Evolutionary conservation across 2,113 vertebrate species (phyloP), one percentile per base, ranked within the genome.

Genomic region (Alectura lathami): DNA sequence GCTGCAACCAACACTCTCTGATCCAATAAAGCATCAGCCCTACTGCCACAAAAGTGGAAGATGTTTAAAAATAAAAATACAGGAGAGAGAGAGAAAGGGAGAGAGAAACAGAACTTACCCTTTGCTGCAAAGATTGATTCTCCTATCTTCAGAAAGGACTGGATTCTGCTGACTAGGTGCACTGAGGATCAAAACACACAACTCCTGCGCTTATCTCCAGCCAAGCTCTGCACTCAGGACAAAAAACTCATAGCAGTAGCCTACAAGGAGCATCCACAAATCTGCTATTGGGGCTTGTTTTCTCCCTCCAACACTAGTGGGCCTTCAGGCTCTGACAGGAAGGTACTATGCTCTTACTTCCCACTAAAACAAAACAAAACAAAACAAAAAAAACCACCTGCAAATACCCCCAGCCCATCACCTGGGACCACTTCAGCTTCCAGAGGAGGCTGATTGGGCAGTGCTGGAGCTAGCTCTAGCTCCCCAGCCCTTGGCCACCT

Each of bases 291-390:
- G 17, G 1, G 6, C 8, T 54, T 32, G 12, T 13, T 8, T 50
- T 0, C 43, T 68, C 6, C 10, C 6, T 45, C 3, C 6, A 66
- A 5, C 2, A 11, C 0, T 0, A 1, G 0, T 16, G 2, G 8
- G 0, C 14, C 36, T 43, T 27, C 17, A 62, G 17, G 6, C 21
- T 34, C 36, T 48, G 17, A 8, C 0, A 2, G 69, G 22, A 47
- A 20, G 1, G 7, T 8, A 63, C 4, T 9, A n/a, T 4, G 2
- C 2, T 11, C 17, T 5, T 79, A 7, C 10, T 16, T 56, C 2
- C 9, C 15, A 15, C 6, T 4, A 34, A 45, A 48, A 56, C 2
- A n/a, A n/a, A n/a, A n/a, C n/a, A n/a, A n/a, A n/a, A n/a, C n/a
- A n/a, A n/a, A n/a, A n/a, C n/a, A n/a, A n/a, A n/a, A n/a, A n/a